phyloP scores from a whole-genome alignment of 2,113 vertebrate genomes.

The Otolemur garnettii region DNA sequence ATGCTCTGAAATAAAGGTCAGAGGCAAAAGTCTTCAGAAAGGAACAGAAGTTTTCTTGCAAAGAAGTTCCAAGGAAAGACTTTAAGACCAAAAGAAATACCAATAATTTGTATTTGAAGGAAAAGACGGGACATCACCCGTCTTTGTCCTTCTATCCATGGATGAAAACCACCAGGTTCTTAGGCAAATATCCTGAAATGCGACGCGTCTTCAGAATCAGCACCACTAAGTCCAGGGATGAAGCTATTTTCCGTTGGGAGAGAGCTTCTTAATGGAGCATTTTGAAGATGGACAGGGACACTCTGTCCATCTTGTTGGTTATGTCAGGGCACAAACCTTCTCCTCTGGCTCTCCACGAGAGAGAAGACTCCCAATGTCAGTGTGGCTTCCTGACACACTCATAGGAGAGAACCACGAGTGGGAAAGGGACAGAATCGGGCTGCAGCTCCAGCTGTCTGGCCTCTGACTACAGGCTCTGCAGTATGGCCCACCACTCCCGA shows the following conservation, averaged over 20 bases:
- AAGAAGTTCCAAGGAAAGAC: neutral
- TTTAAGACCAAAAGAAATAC: neutral
- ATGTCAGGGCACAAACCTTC: neutral
- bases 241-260: neutral
- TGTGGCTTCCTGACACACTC: neutral
- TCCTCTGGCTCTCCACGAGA: neutral
- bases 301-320: neutral
- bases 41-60: neutral
- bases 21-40: neutral
- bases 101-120: no score
- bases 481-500: neutral
- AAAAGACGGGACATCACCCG: neutral
- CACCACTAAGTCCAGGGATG: accelerated
- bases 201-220: neutral
- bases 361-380: neutral
- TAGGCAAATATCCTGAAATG: accelerated
- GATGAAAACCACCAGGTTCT: neutral
- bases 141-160: no score
- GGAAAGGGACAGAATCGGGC: neutral
- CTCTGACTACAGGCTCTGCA: neutral
- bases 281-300: neutral
- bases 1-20: no score
- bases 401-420: no score
- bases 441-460: neutral
- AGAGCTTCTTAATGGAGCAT: neutral